Evolutionary conservation across 2,797 vertebrate genomes (phyloP).

Genomic region (Anableps anableps): DNA sequence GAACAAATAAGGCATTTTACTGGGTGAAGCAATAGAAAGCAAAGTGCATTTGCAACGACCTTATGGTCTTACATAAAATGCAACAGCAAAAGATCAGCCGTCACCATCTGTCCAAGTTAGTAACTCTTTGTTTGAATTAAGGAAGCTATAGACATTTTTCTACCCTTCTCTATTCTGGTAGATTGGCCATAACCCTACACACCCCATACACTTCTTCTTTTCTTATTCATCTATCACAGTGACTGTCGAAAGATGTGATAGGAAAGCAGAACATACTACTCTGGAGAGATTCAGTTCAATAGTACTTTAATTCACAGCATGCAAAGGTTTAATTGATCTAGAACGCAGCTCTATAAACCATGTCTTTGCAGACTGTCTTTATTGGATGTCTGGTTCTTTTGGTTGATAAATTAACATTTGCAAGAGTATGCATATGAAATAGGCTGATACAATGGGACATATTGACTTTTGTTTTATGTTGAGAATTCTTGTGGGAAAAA

Average conservation of each 20-base stretch:
- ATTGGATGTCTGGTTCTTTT: not conserved
- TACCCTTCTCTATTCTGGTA: not conserved
- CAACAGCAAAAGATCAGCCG: not conserved
- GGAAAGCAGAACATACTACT: slow-evolving; percentile 8
- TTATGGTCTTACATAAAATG: not conserved
- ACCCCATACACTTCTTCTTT: no score
- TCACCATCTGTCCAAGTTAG: slow-evolving; percentile 5
- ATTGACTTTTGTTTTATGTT: not conserved
- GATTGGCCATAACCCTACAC: slow-evolving; percentile 9
- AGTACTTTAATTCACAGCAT: slow-evolving; percentile 9
- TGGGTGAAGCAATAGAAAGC: not conserved
- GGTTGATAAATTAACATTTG: not conserved
- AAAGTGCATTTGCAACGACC: not conserved
- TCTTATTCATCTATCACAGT: slow-evolving; percentile 14
- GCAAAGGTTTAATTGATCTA: slow-evolving; percentile 9
- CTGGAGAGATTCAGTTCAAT: slow-evolving; percentile 23
- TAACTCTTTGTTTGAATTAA: not conserved
- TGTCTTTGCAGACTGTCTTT: slow-evolving; percentile 10
- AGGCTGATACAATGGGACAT: not conserved
- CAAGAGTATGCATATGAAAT: not conserved
- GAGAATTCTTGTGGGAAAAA: not conserved
- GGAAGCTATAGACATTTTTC: not conserved
- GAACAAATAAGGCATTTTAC: not conserved
- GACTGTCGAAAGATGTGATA: slow-evolving; percentile 17
- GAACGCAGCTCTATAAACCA: not conserved